A percentile compares a stretch with the other conserved stretches of the same genome.
These are phyloP conservation scores for Okamejei kenojei DNA, from an alignment of 2,797 vertebrate species.

Conservation along the genomic window DNA sequence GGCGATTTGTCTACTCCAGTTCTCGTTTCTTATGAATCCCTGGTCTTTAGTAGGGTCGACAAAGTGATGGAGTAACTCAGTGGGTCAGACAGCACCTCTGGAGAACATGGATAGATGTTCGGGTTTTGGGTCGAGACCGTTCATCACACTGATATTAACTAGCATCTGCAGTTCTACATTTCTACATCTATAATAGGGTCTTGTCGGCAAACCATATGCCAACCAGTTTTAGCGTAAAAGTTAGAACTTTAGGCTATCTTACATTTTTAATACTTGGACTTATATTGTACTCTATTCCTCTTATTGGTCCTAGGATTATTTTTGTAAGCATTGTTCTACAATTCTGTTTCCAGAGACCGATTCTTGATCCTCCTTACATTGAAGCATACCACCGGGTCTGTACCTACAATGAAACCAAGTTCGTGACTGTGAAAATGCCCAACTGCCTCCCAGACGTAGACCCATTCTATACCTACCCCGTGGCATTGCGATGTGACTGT, in stretches of 20 bases:
- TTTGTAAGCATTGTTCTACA: background rate
- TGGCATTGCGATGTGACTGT: conserved; percentile 78
- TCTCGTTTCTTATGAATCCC: no score
- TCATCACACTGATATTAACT: no score
- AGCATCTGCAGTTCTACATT: no score
- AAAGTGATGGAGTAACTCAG: no score
- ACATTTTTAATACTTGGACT: background rate
- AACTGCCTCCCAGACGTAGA: conserved; percentile 62
- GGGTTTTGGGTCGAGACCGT: no score
- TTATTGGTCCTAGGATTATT: background rate
- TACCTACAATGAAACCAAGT: conserved; percentile 78
- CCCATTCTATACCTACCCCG: conserved; percentile 74
- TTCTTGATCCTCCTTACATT: conserved; percentile 76
- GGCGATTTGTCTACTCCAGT: no score
- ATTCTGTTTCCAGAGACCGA: conserved; percentile 64
- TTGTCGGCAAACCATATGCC: background rate
- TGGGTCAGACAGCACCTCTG: no score
- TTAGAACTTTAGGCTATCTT: conserved; percentile 4
- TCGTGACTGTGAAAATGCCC: conserved; percentile 71
- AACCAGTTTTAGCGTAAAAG: conserved; percentile 34
- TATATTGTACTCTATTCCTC: background rate
- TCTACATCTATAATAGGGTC: no score
- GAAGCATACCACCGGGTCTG: conserved; percentile 80
- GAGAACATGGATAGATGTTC: no score
- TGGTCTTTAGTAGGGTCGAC: no score